Percentiles rank a stretch among this genome's conserved stretches.
Conservation (phyloP, 2,888 invertebrate genomes). For the Cephalotes varians region DNA sequence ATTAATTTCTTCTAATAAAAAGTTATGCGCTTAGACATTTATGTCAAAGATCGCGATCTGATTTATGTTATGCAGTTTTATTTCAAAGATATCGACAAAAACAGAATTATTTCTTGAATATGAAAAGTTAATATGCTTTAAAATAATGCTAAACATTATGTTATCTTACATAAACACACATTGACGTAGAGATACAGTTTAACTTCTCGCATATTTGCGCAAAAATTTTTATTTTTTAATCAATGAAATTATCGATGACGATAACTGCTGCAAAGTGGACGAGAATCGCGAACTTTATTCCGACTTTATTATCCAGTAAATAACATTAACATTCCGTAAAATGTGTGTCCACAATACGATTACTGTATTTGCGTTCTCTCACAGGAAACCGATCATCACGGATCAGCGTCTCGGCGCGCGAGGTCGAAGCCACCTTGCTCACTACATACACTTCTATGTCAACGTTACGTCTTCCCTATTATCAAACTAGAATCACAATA, state of each 20-base stretch:
- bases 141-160: slow-evolving; percentile 1
- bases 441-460: neutral
- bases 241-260: neutral
- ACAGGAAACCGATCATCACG: neutral
- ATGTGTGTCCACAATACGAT: slow-evolving; percentile 4
- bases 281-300: neutral
- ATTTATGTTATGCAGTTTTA: neutral
- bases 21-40: neutral
- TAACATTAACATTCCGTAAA: neutral
- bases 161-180: neutral
- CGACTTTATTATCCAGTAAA: neutral
- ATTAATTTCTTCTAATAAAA: neutral
- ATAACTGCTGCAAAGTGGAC: neutral
- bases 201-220: neutral
- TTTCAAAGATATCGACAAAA: neutral
- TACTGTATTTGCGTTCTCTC: slow-evolving; percentile 11
- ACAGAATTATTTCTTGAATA: neutral
- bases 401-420: neutral
- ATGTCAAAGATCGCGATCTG: neutral
- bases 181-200: neutral
- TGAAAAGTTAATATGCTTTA: neutral
- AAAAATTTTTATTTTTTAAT: neutral
- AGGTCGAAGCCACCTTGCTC: slow-evolving; percentile 12
- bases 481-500: slow-evolving; percentile 23
- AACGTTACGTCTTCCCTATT: slow-evolving; percentile 16